phyloP scores from a whole-genome alignment of 1,140 invertebrate genomes.

The Drosophila pseudoobscura region DNA sequence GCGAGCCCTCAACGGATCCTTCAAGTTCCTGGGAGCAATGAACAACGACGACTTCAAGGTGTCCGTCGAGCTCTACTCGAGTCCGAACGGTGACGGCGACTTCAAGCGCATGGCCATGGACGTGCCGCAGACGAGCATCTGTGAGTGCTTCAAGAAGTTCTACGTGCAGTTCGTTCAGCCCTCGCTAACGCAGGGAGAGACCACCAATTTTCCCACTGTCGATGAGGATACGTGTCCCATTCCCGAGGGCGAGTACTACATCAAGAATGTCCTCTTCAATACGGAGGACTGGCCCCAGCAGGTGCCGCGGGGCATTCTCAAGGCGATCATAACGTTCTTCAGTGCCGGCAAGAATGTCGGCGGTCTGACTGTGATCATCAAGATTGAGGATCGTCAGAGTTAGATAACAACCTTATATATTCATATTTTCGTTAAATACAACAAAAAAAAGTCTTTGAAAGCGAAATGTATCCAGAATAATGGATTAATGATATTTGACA shows the following conservation, averaged over 20 bases:
- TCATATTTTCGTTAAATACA: conserved; percentile 1
- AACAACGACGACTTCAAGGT: conserved; percentile 72
- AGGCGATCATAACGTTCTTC: conserved; percentile 69
- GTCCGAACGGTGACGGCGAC: conserved; percentile 71
- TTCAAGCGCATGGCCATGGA: conserved; percentile 74
- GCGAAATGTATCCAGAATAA: not conserved
- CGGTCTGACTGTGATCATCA: conserved; percentile 58
- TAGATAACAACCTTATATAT: conserved; percentile 9
- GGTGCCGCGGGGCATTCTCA: conserved; percentile 71
- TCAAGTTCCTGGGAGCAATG: conserved; percentile 66
- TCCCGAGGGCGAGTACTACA: conserved; percentile 64
- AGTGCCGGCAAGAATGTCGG: conserved; percentile 64
- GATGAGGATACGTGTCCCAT: conserved; percentile 70
- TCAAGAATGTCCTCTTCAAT: conserved; percentile 65
- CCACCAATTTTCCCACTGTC: conserved; percentile 67
- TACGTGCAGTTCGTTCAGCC: conserved; percentile 75
- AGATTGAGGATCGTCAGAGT: conserved; percentile 63
- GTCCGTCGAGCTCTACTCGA: conserved; percentile 71
- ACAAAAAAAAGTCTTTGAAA: conserved; percentile 36
- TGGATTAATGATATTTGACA: no score
- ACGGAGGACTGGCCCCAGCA: conserved; percentile 73
- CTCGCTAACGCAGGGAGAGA: conserved; percentile 59
- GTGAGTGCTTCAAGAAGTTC: conserved; percentile 78
- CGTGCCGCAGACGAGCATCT: conserved; percentile 70
- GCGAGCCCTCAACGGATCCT: conserved; percentile 63